phyloP scores from a whole-genome alignment of 2,888 invertebrate genomes.

The Gryllus longicercus region DNA sequence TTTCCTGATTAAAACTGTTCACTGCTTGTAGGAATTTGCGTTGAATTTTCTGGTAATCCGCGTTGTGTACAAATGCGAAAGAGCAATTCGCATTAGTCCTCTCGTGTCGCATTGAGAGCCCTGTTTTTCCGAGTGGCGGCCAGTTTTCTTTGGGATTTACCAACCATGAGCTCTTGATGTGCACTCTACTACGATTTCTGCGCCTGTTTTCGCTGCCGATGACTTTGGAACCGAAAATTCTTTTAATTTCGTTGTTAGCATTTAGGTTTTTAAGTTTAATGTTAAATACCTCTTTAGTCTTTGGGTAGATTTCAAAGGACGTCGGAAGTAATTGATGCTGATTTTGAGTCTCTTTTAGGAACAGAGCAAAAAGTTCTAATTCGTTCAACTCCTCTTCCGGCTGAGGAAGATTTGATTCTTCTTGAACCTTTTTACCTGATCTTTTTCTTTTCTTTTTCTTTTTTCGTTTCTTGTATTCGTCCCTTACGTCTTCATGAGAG shows the following conservation, averaged over 20 bases:
- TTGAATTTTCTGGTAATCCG: constrained; percentile 70
- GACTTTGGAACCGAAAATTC: neutral
- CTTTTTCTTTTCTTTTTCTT: constrained; percentile 17
- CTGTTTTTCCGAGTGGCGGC: neutral
- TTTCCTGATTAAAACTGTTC: constrained; percentile 73
- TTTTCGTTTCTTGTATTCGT: neutral
- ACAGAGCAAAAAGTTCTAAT: neutral
- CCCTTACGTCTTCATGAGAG: neutral
- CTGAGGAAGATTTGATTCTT: neutral
- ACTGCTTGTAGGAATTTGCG: constrained; percentile 72
- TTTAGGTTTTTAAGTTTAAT: neutral
- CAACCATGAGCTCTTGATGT: neutral
- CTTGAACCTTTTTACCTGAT: neutral
- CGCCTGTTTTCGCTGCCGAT: neutral
- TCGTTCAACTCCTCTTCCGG: neutral
- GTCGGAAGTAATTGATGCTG: neutral
- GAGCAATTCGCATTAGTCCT: constrained; percentile 46
- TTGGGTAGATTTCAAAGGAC: neutral
- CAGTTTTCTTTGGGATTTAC: constrained; percentile 1
- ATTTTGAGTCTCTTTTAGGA: neutral
- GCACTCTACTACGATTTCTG: neutral
- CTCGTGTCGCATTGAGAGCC: constrained; percentile 46
- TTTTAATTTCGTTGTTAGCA: neutral
- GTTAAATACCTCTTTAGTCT: neutral
- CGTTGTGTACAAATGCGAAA: constrained; percentile 72